These are phyloP conservation scores for Helicorthomorpha holstii DNA, from an alignment of 1,140 invertebrate species.

Conservation along the genomic window DNA sequence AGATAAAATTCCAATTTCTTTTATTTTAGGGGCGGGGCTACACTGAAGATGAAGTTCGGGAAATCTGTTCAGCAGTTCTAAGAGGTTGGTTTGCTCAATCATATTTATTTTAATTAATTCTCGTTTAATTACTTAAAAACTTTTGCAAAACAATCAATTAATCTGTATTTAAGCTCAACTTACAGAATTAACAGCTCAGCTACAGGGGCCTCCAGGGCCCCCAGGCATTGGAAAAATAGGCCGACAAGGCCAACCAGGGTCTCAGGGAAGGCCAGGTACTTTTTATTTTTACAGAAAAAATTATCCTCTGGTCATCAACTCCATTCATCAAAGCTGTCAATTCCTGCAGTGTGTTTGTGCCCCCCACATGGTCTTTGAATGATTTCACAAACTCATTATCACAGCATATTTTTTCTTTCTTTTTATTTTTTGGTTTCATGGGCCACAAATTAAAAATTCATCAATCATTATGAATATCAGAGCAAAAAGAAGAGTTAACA, in stretches of 20 bases:
- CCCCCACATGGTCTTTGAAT: no score
- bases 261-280: constrained; percentile 40
- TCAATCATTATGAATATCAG: constrained; percentile 14
- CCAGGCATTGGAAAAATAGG: constrained; percentile 39
- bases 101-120: not conserved
- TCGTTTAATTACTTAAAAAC: no score
- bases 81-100: constrained; percentile 25
- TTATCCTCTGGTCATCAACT: not conserved
- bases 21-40: constrained; percentile 29
- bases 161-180: constrained; percentile 35
- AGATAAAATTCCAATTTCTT: constrained; percentile 1
- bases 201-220: constrained; percentile 40
- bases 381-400: not conserved
- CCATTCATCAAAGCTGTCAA: no score
- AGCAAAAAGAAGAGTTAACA: constrained; percentile 33
- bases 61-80: constrained; percentile 34
- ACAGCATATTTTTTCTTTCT: not conserved
- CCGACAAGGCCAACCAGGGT: constrained; percentile 37
- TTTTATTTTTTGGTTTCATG: not conserved
- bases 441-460: not conserved
- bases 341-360: no score
- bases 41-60: constrained; percentile 32
- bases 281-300: not conserved
- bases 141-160: no score
- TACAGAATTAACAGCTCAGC: constrained; percentile 35